phyloP scores from a whole-genome alignment of 1,140 invertebrate genomes.

The Stegodyphus dumicola region DNA sequence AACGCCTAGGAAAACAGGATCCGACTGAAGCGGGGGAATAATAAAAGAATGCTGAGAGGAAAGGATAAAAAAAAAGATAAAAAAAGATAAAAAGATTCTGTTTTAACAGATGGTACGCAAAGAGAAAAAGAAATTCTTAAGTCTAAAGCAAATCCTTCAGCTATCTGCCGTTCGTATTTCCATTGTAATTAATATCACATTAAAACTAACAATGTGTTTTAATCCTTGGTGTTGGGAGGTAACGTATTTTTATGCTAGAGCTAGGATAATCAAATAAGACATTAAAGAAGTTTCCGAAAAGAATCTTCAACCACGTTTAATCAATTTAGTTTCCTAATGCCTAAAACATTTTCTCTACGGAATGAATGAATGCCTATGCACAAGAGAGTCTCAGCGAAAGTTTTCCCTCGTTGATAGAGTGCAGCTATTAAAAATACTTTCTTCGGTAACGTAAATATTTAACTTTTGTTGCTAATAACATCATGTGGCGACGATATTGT shows the following conservation, averaged over 20 bases:
- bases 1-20: slow-evolving; percentile 15
- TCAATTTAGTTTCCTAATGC: slow-evolving; percentile 27
- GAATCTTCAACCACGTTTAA: slow-evolving; percentile 7
- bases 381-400: too few relatives aligned
- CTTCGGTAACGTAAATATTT: too few relatives aligned
- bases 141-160: slow-evolving; percentile 50
- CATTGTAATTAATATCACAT: slow-evolving; percentile 60
- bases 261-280: slow-evolving; percentile 33
- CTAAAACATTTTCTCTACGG: slow-evolving; percentile 1
- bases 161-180: slow-evolving; percentile 37
- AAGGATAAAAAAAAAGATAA: slow-evolving; percentile 27
- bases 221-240: slow-evolving; percentile 50
- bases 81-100: not conserved
- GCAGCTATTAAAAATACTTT: too few relatives aligned
- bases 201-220: slow-evolving; percentile 57
- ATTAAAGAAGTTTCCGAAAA: slow-evolving; percentile 35
- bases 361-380: too few relatives aligned
- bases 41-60: slow-evolving; percentile 32
- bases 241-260: slow-evolving; percentile 24
- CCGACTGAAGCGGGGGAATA: slow-evolving; percentile 21
- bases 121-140: slow-evolving; percentile 43
- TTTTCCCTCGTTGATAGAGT: too few relatives aligned
- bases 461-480: too few relatives aligned
- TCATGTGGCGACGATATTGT: too few relatives aligned
- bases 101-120: slow-evolving; percentile 35